A percentile compares a stretch with the other conserved stretches of the same genome.
These are phyloP conservation scores for Tarsius wallacei DNA, from an alignment of 2,797 vertebrate species.

Conservation along the genomic window DNA sequence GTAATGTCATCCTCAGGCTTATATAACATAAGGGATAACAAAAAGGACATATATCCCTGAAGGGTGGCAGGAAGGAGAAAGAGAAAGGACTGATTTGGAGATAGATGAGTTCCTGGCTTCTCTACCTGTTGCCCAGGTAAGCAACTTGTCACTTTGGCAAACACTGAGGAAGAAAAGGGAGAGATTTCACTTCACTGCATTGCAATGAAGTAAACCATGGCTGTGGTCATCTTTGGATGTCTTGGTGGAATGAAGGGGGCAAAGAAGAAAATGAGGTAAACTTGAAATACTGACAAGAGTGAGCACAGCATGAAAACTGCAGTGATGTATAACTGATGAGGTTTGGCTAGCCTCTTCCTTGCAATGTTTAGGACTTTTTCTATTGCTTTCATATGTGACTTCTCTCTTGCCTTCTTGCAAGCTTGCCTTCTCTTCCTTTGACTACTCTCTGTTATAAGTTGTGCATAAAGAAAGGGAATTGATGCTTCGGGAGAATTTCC, in stretches of 20 bases:
- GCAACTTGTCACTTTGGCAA: not conserved
- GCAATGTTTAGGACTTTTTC: not conserved
- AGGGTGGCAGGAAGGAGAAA: not conserved
- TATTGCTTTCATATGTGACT: not conserved
- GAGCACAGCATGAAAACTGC: not conserved
- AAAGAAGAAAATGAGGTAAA: slow-evolving; percentile 9
- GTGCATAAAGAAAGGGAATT: slow-evolving; percentile 22
- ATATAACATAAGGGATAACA: not conserved
- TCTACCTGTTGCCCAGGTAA: not conserved
- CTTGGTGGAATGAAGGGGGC: not conserved
- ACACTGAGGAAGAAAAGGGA: not conserved
- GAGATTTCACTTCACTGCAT: not conserved
- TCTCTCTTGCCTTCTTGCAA: not conserved
- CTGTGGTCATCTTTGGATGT: not conserved
- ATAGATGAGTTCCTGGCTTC: not conserved
- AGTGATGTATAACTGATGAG: not conserved
- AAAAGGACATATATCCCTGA: not conserved
- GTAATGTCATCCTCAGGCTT: not conserved
- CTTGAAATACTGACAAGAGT: not conserved
- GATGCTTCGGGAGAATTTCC: not conserved
- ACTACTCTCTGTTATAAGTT: not conserved
- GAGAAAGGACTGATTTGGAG: not conserved
- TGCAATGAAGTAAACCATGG: not conserved
- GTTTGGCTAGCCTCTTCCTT: not conserved
- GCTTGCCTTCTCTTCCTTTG: not conserved